Evolutionary conservation across 2,888 invertebrate genomes (phyloP), one percentile per base, ranked within the genome.

Genomic region (Leptinotarsa peninsularis): DNA sequence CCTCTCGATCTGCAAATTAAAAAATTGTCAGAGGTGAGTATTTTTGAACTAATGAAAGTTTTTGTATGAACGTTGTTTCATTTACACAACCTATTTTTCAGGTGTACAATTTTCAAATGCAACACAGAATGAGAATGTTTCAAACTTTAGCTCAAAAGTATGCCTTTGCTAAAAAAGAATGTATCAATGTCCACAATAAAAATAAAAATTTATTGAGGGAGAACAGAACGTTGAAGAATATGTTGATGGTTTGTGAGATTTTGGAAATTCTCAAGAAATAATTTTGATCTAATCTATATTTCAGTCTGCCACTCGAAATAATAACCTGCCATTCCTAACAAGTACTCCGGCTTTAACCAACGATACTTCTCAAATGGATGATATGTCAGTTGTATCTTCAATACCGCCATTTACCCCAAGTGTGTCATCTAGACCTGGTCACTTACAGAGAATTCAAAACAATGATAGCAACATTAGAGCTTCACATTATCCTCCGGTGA

Each of bases 31-130:
- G 84, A 86, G 81, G 86, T 86, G 78, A 63, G 67, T 73, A 52
- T 73, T 27, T 43, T 43, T 43, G 43, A 43, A 0, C 0, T 43
- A 10, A 43, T 43, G 10, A 10, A 43, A 10, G 43, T 43, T 43
- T 43, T 43, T 43, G 3, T 43, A 43, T 43, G 10, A 43, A 43
- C 43, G 10, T 0, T 43, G 43, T 2, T 10, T 0, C 10, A 43
- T 43, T 10, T 10, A 43, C 3, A 43, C 43, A 3, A 13, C 43
- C 43, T 43, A 58, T 60, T 52, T 80, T 80, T 58, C 68, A 85
- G 84, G 77, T 84, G 56, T 81, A 78, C 54, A 80, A 80, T 69
- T 88, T 87, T 78, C 88, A 88, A 83, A 76, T 76, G 15, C 80
- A 81, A 68, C 85, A 88, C 50, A 80, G 79, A 23, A 77, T 72